Base-by-base conservation (phyloP, 2,888 invertebrate species). In the Habroteleia sp. region DNA sequence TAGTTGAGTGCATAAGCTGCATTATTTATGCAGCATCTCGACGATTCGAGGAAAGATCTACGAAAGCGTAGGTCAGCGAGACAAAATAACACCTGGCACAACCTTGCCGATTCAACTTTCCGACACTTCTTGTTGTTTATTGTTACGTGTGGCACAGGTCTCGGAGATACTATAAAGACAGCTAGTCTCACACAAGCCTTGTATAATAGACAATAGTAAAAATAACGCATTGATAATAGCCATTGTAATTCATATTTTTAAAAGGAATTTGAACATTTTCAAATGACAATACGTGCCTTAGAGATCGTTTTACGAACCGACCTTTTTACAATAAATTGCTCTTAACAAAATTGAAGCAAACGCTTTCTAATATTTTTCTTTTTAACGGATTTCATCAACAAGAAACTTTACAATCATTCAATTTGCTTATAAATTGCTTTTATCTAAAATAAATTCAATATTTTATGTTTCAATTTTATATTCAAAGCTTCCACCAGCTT, bases 81-180 rank as follows among this genome's bases (percentile, higher is more conserved):
- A 56, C 63, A 72, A 58, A 72, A 63, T 63, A 58, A 72, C 72
- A 72, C 63, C 72, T 72, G 63, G 72, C 42, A 50, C 50, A 58
- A 58, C 33, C 60, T 42, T 39, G 37, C 6, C 54, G 56, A 52
- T 58, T 60, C 58, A 50, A 52, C 39, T 46, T 58, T 37, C 54
- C 44, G 39, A 54, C 66, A 33, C 50, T 46, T n/a, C 7, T 60
- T 31, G 50, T 41, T 58, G 39, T 65, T 50, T 44, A 46, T 65
- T 52, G 54, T 71, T 60, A 14, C 50, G 33, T 6, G 50, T 27
- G 39, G 33, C 58, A n/a, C n/a, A 29, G 54, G 58, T 52, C 33
- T 16, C 17, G 10, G 35, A 14, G 35, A 27, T 31, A 31, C 11
- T 27, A n/a, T n/a, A 42, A 29, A 35, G 14, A 39, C 27, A 8